Evolutionary conservation across 1,140 invertebrate species (phyloP).

Genomic region (Cotesia vestalis): DNA sequence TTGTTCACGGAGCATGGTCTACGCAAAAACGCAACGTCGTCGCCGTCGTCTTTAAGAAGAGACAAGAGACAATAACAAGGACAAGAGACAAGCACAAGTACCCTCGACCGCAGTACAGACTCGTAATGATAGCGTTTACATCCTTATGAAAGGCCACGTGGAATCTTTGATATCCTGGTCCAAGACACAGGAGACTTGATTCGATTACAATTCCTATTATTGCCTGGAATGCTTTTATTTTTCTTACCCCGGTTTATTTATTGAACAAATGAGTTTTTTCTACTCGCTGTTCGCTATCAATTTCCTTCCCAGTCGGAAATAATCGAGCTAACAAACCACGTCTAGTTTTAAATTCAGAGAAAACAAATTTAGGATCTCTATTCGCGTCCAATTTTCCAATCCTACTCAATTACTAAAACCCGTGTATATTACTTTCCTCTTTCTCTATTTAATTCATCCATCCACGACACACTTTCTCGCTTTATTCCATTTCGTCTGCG

Average conservation of each 20-base stretch:
- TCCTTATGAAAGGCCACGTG: constrained; percentile 48
- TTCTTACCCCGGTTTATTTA: not conserved
- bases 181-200: not conserved
- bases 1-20: not conserved
- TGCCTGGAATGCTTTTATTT: not conserved
- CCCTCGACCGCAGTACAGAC: constrained; percentile 51
- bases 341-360: constrained; percentile 46
- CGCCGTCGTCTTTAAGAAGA: too few relatives aligned
- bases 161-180: constrained; percentile 23
- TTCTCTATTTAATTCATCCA: constrained; percentile 12
- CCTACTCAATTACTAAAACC: constrained; percentile 62
- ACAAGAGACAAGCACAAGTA: constrained; percentile 43
- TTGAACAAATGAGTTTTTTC: not conserved
- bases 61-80: not conserved
- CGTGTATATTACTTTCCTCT: constrained; percentile 28
- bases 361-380: constrained; percentile 54
- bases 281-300: constrained; percentile 30
- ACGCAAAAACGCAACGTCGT: too few relatives aligned
- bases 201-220: not conserved
- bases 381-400: constrained; percentile 66
- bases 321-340: constrained; percentile 62
- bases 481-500: too few relatives aligned
- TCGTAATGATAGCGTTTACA: constrained; percentile 56
- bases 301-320: constrained; percentile 38
- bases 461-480: not conserved